These are phyloP conservation scores for Menura novaehollandiae DNA, from an alignment of 2,113 vertebrate species.

Conservation along the genomic window DNA sequence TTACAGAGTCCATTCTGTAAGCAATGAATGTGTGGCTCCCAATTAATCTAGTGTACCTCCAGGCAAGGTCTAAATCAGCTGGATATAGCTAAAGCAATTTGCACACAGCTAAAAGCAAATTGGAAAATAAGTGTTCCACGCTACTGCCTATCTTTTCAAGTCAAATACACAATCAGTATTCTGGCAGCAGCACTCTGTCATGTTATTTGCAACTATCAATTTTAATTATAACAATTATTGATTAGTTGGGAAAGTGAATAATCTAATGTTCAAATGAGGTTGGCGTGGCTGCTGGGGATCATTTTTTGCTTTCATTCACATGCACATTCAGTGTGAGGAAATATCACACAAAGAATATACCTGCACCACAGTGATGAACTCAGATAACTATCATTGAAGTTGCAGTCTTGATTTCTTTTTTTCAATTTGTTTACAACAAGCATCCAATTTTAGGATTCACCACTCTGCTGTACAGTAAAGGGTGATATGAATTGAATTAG, in stretches of 20 bases:
- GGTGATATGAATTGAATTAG: neutral
- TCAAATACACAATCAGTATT: constrained; percentile 83
- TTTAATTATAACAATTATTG: constrained; percentile 90
- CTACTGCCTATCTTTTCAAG: constrained; percentile 79
- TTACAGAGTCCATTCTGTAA: constrained; percentile 86
- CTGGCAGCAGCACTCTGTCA: constrained; percentile 77
- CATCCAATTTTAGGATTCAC: neutral
- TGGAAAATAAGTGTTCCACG: constrained; percentile 84
- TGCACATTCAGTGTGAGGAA: neutral
- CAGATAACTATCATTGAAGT: neutral
- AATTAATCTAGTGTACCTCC: constrained; percentile 85
- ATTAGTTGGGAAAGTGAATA: constrained; percentile 82
- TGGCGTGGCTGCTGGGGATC: neutral
- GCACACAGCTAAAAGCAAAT: constrained; percentile 86
- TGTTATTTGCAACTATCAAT: constrained; percentile 85
- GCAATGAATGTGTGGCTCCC: constrained; percentile 80
- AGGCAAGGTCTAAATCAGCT: constrained; percentile 88
- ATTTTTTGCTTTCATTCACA: neutral
- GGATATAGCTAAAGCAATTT: constrained; percentile 86
- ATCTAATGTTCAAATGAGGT: constrained; percentile 68
- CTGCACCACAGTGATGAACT: neutral
- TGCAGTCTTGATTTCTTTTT: neutral
- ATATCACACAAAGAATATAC: neutral
- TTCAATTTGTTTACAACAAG: neutral
- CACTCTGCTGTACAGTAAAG: neutral